These are phyloP conservation scores for Stichopus chloronotus DNA, from an alignment of 35 echinoderm and acorn worm species.

Conservation along the genomic window DNA sequence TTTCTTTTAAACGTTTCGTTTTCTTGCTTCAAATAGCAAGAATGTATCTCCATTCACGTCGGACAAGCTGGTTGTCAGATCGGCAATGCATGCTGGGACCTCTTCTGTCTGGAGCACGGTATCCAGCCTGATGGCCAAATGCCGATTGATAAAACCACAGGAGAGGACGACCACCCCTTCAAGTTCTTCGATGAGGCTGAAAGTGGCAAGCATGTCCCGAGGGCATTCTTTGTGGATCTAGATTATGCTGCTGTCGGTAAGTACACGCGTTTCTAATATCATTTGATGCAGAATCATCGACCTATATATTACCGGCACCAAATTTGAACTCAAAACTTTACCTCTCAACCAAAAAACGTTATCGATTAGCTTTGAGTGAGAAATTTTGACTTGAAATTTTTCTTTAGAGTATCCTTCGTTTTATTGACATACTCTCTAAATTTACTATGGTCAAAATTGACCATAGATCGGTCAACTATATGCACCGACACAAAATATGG, in stretches of 20 bases:
- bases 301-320: too few species aligned
- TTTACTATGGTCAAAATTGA: too few species aligned
- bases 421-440: too few species aligned
- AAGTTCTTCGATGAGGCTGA: conserved; percentile 28
- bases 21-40: conserved; percentile 43
- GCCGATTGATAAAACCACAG: neutral
- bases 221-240: conserved; percentile 48
- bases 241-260: conserved; percentile 43
- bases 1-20: neutral
- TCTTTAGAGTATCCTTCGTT: too few species aligned
- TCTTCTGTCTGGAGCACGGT: conserved; percentile 60
- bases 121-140: conserved; percentile 2
- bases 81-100: conserved; percentile 79
- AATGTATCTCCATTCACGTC: conserved; percentile 72
- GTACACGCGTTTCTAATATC: neutral
- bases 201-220: conserved; percentile 42
- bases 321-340: too few species aligned
- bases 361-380: too few species aligned
- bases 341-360: too few species aligned
- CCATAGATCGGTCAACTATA: too few species aligned
- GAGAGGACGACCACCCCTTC: neutral
- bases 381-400: too few species aligned
- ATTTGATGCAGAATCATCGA: neutral
- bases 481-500: too few species aligned
- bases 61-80: conserved; percentile 81